Evolutionary conservation across 2,888 invertebrate genomes (phyloP).

Genomic region (Mythimna impura): DNA sequence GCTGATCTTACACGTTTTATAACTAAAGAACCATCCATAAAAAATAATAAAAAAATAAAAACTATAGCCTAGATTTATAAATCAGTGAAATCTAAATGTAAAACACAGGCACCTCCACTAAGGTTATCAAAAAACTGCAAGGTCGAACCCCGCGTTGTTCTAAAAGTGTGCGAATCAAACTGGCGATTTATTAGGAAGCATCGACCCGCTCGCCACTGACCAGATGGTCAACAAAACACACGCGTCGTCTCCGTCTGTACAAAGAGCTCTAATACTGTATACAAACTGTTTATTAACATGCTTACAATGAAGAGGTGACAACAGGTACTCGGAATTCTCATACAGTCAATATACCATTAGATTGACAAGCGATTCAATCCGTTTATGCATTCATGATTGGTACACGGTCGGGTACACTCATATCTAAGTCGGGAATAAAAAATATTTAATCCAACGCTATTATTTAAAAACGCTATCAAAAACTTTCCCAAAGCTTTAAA

Average conservation of each 20-base stretch:
- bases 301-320: conserved; percentile 38
- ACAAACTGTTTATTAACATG: conserved; percentile 29
- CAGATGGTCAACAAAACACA: conserved; percentile 43
- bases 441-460: not conserved
- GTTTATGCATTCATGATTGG: conserved; percentile 7
- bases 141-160: conserved; percentile 59
- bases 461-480: not conserved
- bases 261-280: conserved; percentile 12
- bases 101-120: conserved; percentile 23
- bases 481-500: not conserved
- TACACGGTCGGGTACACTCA: not conserved
- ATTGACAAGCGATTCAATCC: conserved; percentile 10
- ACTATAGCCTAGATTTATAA: conserved; percentile 4
- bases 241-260: conserved; percentile 33
- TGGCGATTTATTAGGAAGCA: conserved; percentile 37
- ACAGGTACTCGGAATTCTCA: conserved; percentile 34
- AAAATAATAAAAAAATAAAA: not conserved
- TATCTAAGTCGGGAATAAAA: not conserved
- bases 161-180: conserved; percentile 48
- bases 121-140: conserved; percentile 46
- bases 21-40: conserved; percentile 13
- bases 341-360: conserved; percentile 10
- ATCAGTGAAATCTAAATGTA: conserved; percentile 37
- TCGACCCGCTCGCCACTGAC: not conserved
- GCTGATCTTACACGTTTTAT: conserved; percentile 10